Base-by-base conservation (phyloP, 1,140 invertebrate genomes). In the Periplaneta americana region DNA sequence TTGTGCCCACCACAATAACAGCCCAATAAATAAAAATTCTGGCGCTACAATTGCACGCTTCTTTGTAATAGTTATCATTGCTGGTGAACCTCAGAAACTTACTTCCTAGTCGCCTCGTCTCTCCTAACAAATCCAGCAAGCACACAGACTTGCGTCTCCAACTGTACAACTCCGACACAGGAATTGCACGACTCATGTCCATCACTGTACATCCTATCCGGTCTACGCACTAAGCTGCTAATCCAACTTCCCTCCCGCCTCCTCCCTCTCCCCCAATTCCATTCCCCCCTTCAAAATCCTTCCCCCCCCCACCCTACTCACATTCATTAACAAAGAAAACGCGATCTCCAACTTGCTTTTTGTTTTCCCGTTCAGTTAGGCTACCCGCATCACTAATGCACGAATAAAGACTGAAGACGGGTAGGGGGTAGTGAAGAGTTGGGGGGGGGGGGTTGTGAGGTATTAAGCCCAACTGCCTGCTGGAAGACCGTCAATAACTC, bases 271-370 rank as follows among this genome's bases (percentile, higher is more conserved):
- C 22, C 31, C 76, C 48, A 18, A 22, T 74, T 22, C 33, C 48
- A 66, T n/a, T 74, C 15, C 79, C n/a, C 57, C 48, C 10, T 34
- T 31, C 48, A 57, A 39, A 74, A 33, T 39, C 79, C 31, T 18
- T 28, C 79, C 37, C 48, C 39, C 39, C 4, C 57, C 10, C 57
- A n/a, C 39, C 48, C 33, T 80, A 48, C 48, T 34, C 33, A 34
- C 66, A 32, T 74, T 34, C 79, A 66, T 66, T 66, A 80, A 80
- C 79, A 80, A 39, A 78, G 35, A 78, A 78, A 78, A 39, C 37
- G 28, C 76, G 76, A 78, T 78, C 76, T 36, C 22, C 22, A 28
- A 36, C n/a, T 28, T 28, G n/a, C 48, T 57, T 57, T 57, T 36
- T 31, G 76, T 28, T 28, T 78, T 78, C 28, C 2, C 36, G n/a